These are phyloP conservation scores for Polypterus senegalus DNA, from an alignment of 2,113 vertebrate species.

Conservation along the genomic window DNA sequence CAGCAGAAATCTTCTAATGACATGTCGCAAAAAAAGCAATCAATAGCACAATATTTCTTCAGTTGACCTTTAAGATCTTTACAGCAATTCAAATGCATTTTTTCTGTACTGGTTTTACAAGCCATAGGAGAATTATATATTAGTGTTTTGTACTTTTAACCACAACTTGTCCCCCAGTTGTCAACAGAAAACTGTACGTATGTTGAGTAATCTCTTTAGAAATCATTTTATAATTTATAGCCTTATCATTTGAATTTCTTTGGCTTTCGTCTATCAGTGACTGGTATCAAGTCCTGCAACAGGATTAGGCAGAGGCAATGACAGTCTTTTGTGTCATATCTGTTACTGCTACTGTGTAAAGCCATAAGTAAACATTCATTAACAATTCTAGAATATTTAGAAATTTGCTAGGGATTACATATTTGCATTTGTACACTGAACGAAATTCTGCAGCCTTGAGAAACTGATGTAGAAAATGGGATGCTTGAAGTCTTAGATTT, in stretches of 20 bases:
- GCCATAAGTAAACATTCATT: too few species aligned
- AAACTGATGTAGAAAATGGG: too few species aligned
- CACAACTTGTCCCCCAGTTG: constrained; percentile 20
- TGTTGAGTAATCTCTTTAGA: constrained; percentile 31
- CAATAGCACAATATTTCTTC: constrained; percentile 12
- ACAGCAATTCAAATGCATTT: constrained; percentile 1
- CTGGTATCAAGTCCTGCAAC: constrained; percentile 44
- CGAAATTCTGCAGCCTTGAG: too few species aligned
- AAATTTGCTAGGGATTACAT: too few species aligned
- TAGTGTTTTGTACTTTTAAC: constrained; percentile 16
- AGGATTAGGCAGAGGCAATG: constrained; percentile 29
- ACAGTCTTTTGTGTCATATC: too few species aligned
- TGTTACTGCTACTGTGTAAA: too few species aligned
- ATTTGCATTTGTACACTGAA: too few species aligned
- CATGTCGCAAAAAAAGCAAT: background rate
- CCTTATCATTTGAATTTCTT: constrained; percentile 34
- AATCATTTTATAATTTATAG: constrained; percentile 37
- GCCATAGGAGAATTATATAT: constrained; percentile 12
- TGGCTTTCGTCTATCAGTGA: constrained; percentile 34
- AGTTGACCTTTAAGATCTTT: constrained; percentile 21
- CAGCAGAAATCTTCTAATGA: too few species aligned
- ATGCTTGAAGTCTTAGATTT: too few species aligned
- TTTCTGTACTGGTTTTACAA: constrained; percentile 11
- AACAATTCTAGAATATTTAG: too few species aligned
- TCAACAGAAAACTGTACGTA: constrained; percentile 34